Conservation (phyloP, 1,140 invertebrate genomes). For the Drusus annulatus region DNA sequence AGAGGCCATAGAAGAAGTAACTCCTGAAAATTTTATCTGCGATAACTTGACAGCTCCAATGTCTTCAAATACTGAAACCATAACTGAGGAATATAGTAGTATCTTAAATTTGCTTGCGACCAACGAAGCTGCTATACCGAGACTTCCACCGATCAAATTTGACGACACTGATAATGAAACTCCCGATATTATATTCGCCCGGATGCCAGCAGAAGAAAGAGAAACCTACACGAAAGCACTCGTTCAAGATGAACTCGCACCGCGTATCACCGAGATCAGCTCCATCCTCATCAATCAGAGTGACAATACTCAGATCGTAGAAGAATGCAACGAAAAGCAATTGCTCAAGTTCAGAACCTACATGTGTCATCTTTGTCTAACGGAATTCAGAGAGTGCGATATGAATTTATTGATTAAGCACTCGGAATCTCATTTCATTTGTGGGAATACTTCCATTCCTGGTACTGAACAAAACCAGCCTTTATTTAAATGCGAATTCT, state of each 20-base stretch:
- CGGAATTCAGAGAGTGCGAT: constrained; percentile 45
- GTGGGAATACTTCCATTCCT: background rate
- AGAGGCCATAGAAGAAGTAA: background rate
- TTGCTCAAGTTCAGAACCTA: constrained; percentile 45
- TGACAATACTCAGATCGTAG: background rate
- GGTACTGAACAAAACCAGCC: constrained; percentile 23
- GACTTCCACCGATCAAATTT: background rate
- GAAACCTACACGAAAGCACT: constrained; percentile 38
- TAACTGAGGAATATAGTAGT: background rate
- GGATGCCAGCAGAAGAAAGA: constrained; percentile 21
- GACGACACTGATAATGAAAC: constrained; percentile 18
- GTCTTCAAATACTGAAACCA: background rate
- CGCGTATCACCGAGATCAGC: constrained; percentile 35
- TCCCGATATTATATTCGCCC: constrained; percentile 37
- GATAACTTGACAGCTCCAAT: background rate
- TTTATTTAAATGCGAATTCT: constrained; percentile 47
- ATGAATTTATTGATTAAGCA: constrained; percentile 10
- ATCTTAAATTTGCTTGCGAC: too few relatives aligned
- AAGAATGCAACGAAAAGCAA: constrained; percentile 30
- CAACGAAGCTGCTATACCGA: background rate
- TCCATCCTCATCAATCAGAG: constrained; percentile 15
- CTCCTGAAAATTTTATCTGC: background rate
- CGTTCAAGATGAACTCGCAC: constrained; percentile 41
- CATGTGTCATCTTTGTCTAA: constrained; percentile 50
- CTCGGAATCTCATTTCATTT: constrained; percentile 32